A percentile compares a stretch with the other conserved stretches of the same genome.
These are phyloP conservation scores for Decapterus maruadsi DNA, from an alignment of 2,797 vertebrate species.

Conservation along the genomic window DNA sequence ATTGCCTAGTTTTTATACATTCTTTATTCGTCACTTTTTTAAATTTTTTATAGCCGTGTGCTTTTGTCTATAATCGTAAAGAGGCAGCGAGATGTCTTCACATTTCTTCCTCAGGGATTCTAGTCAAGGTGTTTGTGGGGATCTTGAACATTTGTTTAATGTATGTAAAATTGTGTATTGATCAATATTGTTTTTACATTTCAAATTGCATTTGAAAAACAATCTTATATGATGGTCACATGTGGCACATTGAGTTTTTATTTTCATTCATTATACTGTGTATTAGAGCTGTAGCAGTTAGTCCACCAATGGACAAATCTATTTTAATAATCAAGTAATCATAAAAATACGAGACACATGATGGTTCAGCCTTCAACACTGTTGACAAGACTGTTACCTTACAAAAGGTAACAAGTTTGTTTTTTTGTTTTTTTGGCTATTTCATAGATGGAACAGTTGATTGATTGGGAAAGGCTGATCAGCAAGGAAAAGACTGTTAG, in stretches of 20 bases:
- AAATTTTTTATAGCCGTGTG: constrained; percentile 52
- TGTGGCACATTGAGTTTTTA: not conserved
- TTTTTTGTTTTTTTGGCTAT: no score
- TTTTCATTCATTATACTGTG: not conserved
- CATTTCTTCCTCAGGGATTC: not conserved
- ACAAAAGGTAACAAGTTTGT: no score
- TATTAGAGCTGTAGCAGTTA: not conserved
- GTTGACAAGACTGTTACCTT: not conserved
- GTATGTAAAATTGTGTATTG: not conserved
- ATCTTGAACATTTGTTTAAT: not conserved
- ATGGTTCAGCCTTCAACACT: not conserved
- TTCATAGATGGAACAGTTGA: no score
- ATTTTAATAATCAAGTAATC: no score
- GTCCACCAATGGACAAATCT: no score
- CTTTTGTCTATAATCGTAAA: constrained; percentile 38
- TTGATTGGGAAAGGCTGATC: not conserved
- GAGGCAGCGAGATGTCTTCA: constrained; percentile 28
- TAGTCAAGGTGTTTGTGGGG: not conserved
- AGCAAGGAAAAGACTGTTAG: no score
- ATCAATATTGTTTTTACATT: not conserved
- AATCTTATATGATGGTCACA: not conserved
- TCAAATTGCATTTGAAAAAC: not conserved
- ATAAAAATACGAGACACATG: not conserved
- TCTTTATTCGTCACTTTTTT: constrained; percentile 37
- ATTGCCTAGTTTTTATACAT: constrained; percentile 57